Percentiles rank a stretch among this genome's conserved stretches.
Evolutionary conservation across 2,888 invertebrate genomes (phyloP).

Genomic region (Synergus umbraculus): DNA sequence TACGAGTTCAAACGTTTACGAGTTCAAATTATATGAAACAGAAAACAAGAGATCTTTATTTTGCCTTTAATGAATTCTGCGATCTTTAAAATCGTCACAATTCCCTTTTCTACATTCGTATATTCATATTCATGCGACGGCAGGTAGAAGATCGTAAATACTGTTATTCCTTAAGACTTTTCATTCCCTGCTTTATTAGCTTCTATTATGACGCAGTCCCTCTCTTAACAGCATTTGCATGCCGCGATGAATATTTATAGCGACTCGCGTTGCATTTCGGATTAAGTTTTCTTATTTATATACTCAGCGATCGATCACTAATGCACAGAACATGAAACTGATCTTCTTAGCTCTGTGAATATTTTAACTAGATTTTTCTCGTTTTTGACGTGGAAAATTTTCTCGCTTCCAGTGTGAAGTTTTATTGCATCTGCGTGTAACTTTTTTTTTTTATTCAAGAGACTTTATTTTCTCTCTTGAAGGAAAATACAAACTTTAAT

Average conservation of each 20-base stretch:
- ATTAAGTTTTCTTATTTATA: constrained; percentile 41
- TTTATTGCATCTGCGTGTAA: constrained; percentile 36
- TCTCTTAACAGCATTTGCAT: constrained; percentile 37
- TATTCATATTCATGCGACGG: constrained; percentile 38
- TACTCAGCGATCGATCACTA: constrained; percentile 38
- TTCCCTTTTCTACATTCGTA: constrained; percentile 37
- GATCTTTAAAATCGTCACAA: constrained; percentile 29
- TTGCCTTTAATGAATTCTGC: constrained; percentile 11
- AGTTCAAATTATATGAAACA: not conserved
- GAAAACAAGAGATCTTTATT: not conserved
- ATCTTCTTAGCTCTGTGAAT: constrained; percentile 37
- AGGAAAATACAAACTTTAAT: constrained; percentile 27
- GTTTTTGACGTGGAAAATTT: constrained; percentile 37
- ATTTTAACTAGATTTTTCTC: constrained; percentile 37
- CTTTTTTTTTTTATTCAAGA: constrained; percentile 14
- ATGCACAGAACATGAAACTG: constrained; percentile 37
- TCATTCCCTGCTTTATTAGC: constrained; percentile 40
- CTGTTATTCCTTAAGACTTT: constrained; percentile 38
- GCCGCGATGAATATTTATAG: constrained; percentile 39
- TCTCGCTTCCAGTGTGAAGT: not conserved
- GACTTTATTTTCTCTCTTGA: not conserved
- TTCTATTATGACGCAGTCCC: constrained; percentile 37
- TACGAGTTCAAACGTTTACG: not conserved
- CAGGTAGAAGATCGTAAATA: constrained; percentile 39
- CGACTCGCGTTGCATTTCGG: constrained; percentile 32